Conservation (phyloP, 2,797 vertebrate species). For the Centroberyx gerrardi region DNA sequence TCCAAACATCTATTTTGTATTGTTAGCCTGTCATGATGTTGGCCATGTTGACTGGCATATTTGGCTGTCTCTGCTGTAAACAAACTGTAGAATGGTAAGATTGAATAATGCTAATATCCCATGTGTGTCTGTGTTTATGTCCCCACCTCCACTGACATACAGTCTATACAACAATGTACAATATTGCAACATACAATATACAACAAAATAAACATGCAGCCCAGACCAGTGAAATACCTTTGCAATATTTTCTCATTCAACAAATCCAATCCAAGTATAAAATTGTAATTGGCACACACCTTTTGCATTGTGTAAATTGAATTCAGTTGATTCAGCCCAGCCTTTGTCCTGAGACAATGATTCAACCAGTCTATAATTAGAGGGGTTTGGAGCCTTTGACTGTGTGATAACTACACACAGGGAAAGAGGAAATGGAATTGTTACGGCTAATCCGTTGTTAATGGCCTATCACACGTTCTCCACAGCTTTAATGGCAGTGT, state of each 20-base stretch:
- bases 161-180: too few relatives aligned
- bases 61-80: background rate
- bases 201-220: background rate
- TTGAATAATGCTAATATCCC: too few relatives aligned
- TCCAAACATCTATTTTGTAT: too few relatives aligned
- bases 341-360: constrained; percentile 46
- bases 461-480: constrained; percentile 52
- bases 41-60: background rate
- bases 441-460: constrained; percentile 67
- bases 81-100: background rate
- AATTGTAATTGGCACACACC: constrained; percentile 17
- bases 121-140: background rate
- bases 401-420: constrained; percentile 43
- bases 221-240: background rate
- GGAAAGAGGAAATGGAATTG: constrained; percentile 53
- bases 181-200: background rate
- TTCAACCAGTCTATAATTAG: constrained; percentile 52
- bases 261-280: constrained; percentile 9
- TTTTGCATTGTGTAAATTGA: constrained; percentile 32
- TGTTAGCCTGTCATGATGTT: too few relatives aligned
- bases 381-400: constrained; percentile 52
- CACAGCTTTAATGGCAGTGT: constrained; percentile 51
- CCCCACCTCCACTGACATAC: too few relatives aligned
- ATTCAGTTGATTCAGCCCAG: constrained; percentile 36
- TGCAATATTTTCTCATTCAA: background rate